A percentile compares a stretch with the other conserved stretches of the same genome.
phyloP scores from a whole-genome alignment of 2,113 vertebrate genomes.

The Anser brachyrhynchus region DNA sequence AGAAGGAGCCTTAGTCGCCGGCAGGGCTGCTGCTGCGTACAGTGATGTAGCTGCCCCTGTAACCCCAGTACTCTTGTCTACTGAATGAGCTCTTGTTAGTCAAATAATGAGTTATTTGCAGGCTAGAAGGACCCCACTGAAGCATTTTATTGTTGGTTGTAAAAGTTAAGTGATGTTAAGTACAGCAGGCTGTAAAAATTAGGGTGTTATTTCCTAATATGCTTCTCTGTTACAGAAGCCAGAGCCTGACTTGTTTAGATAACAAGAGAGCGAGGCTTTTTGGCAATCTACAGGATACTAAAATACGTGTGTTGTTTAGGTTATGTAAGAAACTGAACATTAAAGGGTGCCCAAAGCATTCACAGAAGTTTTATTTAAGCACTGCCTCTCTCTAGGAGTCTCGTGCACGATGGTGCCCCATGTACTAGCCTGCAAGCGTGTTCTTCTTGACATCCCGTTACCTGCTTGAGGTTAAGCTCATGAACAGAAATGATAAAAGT shows the following conservation, averaged over 20 bases:
- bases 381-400: not conserved
- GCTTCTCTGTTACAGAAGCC: not conserved
- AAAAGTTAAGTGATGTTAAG: constrained; percentile 45
- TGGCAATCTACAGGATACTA: not conserved
- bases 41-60: not conserved
- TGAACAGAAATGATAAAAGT: not conserved
- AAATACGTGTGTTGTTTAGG: not conserved
- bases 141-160: constrained; percentile 12
- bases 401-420: not conserved
- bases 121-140: not conserved
- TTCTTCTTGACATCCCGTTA: not conserved
- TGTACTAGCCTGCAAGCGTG: accelerated
- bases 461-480: not conserved
- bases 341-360: accelerated
- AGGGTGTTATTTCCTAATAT: not conserved
- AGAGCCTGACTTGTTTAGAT: not conserved
- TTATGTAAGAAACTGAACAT: not conserved
- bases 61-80: not conserved
- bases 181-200: constrained; percentile 16
- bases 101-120: not conserved
- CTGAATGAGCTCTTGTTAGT: not conserved
- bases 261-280: not conserved
- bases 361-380: not conserved
- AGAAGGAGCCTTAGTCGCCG: not conserved
- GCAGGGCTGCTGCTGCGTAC: not conserved